A percentile compares a stretch with the other conserved stretches of the same genome.
Evolutionary conservation across 2,888 invertebrate genomes (phyloP).

Genomic region (Parthenolecanium corni): DNA sequence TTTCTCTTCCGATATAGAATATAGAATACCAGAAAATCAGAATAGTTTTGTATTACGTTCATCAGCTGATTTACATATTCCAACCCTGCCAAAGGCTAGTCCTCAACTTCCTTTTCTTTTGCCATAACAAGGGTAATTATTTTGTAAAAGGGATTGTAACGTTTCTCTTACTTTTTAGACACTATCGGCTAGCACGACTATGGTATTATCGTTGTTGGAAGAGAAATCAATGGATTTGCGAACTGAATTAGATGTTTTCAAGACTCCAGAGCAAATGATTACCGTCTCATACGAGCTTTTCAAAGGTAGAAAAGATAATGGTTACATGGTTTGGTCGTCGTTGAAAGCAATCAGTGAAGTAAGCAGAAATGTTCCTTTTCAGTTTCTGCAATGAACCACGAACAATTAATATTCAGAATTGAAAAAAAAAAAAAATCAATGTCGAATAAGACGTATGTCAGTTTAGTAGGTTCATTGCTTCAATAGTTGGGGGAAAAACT

Average conservation of each 20-base stretch:
- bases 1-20: not conserved
- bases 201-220: constrained; percentile 2
- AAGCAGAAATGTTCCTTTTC: not conserved
- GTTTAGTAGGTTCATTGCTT: too few relatives aligned
- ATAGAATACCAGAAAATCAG: constrained; percentile 11
- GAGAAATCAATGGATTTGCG: constrained; percentile 8
- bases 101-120: too few relatives aligned
- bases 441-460: too few relatives aligned
- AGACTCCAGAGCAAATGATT: constrained; percentile 13
- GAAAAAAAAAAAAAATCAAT: constrained; percentile 10
- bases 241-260: constrained; percentile 15
- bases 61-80: constrained; percentile 5
- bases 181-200: not conserved
- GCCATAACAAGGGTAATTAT: too few relatives aligned
- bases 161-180: constrained; percentile 8
- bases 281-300: constrained; percentile 10
- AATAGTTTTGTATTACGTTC: not conserved
- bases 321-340: not conserved
- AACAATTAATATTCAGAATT: not conserved
- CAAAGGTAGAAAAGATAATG: constrained; percentile 11
- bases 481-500: too few relatives aligned
- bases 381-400: not conserved
- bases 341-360: constrained; percentile 12
- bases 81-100: constrained; percentile 24
- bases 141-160: too few relatives aligned